A percentile compares a stretch with the other conserved stretches of the same genome.
These are phyloP conservation scores for Stenichneumon culpator DNA, from an alignment of 2,888 invertebrate species.

Conservation along the genomic window DNA sequence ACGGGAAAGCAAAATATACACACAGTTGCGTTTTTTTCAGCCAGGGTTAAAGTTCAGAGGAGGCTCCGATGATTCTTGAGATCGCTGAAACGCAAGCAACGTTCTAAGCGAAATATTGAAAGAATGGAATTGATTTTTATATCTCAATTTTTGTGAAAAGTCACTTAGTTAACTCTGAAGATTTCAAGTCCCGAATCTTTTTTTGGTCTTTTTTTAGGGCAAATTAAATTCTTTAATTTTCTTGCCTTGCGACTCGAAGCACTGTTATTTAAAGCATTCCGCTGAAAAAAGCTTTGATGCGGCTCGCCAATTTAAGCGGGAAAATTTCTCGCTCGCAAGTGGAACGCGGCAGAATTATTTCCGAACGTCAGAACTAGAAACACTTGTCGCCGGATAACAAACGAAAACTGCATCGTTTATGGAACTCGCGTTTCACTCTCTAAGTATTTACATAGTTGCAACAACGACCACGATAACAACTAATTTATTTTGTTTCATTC, in stretches of 20 bases:
- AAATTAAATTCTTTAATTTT: background rate
- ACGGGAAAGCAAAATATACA: too few species aligned
- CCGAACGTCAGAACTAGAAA: background rate
- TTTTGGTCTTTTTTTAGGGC: background rate
- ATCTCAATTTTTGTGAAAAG: background rate
- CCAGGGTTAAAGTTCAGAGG: background rate
- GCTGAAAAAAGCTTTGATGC: background rate
- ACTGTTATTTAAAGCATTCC: background rate
- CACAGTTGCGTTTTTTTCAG: too few species aligned
- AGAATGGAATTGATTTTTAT: background rate
- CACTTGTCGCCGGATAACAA: conserved; percentile 6
- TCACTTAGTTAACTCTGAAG: background rate
- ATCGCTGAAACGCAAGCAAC: background rate
- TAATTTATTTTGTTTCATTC: background rate
- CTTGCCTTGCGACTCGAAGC: background rate
- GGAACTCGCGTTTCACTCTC: background rate
- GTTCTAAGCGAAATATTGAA: background rate
- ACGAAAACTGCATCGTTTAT: conserved; percentile 13
- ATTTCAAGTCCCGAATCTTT: background rate
- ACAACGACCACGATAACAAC: background rate
- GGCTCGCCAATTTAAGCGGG: background rate
- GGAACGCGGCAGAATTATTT: background rate
- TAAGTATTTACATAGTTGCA: background rate
- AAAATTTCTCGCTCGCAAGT: background rate
- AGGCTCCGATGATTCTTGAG: background rate